These are phyloP conservation scores for Lethrus apterus DNA, from an alignment of 1,140 invertebrate genomes.

Conservation along the genomic window DNA sequence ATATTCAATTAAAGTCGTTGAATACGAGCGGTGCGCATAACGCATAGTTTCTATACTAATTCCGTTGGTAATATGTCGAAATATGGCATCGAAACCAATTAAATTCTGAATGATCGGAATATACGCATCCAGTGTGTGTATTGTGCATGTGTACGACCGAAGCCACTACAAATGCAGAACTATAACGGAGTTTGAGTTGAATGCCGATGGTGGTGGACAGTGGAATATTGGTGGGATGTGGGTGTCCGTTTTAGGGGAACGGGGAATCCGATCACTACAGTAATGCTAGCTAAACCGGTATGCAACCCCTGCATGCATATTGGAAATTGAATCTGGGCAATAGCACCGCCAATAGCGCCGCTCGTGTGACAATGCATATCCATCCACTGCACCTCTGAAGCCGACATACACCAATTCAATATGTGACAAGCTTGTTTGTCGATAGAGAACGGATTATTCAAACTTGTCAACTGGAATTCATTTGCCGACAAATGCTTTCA, in stretches of 20 bases:
- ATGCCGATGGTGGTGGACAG: constrained; percentile 20
- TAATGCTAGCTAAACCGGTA: constrained; percentile 26
- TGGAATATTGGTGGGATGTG: constrained; percentile 14
- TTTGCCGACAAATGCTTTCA: constrained; percentile 23
- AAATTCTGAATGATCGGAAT: constrained; percentile 26
- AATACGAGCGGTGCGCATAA: constrained; percentile 10
- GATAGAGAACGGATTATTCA: constrained; percentile 36
- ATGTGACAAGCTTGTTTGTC: constrained; percentile 37
- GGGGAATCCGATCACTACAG: constrained; percentile 26
- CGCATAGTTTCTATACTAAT: constrained; percentile 7
- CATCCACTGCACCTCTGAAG: constrained; percentile 25
- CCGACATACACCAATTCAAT: constrained; percentile 27
- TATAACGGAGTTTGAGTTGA: constrained; percentile 19
- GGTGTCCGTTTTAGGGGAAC: constrained; percentile 7
- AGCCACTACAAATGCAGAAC: constrained; percentile 22
- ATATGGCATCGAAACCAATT: constrained; percentile 27
- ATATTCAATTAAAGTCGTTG: constrained; percentile 28
- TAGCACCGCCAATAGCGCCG: constrained; percentile 31
- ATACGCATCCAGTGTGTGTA: constrained; percentile 15
- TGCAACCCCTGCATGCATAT: constrained; percentile 32
- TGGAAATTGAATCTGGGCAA: constrained; percentile 39
- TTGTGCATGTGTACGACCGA: constrained; percentile 18
- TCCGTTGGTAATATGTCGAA: constrained; percentile 17
- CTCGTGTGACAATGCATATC: constrained; percentile 33
- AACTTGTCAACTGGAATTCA: constrained; percentile 31